Base-by-base conservation (phyloP, 2,113 vertebrate genomes). In the Anarhynchus alexandrinus region DNA sequence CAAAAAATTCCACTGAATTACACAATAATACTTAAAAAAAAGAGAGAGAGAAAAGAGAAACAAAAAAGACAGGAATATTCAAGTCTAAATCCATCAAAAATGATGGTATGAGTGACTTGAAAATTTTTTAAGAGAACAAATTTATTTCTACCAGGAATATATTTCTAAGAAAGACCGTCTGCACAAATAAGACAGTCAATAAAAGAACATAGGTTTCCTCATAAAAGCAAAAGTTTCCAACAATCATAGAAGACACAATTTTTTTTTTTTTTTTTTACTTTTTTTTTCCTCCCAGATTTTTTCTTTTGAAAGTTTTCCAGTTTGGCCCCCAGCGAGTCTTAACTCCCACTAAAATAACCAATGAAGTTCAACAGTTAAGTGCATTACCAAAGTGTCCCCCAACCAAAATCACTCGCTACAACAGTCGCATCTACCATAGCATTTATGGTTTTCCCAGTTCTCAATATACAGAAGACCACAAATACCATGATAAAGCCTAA, bases 21-120 rank as follows among this genome's bases (percentile, higher is more conserved):
- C 21, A 62, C 13, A 91, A 25, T 42, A 47, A 42, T 26, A n/a
- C 16, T 32, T 21, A 15, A 40, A 51, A 59, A 18, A 15, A 15
- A 14, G 3, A 5, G 2, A 2, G 1, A 34, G 6, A 5, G 6
- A 9, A 3, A 61, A 4, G 12, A 10, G 6, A n/a, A 3, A 22
- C 7, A 30, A 45, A 59, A 11, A 21, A 47, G 3, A 15, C 8
- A 64, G 8, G 6, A 69, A 54, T 54, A 61, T 36, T 80, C 2
- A 13, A 34, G 62, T 88, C 29, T 64, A 92, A 59, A 51, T 74
- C 19, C 14, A 34, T 58, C 19, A 78, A 87, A 79, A 67, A 25
- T 3, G 5, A 36, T 38, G 5, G 2, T 51, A 8, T 27, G 9
- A 57, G 10, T 3, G 1, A 86, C 30, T 67, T 64, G 36, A 74